Evolutionary conservation across 2,797 vertebrate genomes (phyloP), one percentile per base, ranked within the genome.

Genomic region (Ptychadena robeensis): DNA sequence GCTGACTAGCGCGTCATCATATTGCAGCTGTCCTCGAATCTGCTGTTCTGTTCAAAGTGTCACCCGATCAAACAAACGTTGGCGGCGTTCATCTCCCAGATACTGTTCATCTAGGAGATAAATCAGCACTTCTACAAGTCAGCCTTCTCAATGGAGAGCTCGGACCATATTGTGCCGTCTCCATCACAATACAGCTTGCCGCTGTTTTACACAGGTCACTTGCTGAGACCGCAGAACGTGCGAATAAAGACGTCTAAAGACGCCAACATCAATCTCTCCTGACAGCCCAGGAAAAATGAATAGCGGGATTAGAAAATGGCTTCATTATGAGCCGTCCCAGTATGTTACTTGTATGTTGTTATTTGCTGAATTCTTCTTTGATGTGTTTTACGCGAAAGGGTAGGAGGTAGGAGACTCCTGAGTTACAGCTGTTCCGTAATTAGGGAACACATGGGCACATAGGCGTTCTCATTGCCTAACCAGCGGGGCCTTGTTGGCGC

Each of bases 41-140:
- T 69, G 77, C 82, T 75, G 82, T 61, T 75, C 77, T 85, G 71
- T 53, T 67, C 32, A 75, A 85, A 64, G 71, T 80, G 65, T 80
- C 71, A 85, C 28, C 70, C 32, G 15, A 68, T 57, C 40, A 75
- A 75, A 80, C 28, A 86, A 90, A 83, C 86, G 77, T 79, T 86
- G 75, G 34, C 86, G 37, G 76, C 89, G 59, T 61, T 61, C 59
- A 25, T 89, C 85, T 86, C 69, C 87, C 87, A 74, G 32, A 68
- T 12, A 57, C 15, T 85, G 79, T 82, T 88, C 69, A 89, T 61
- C 82, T 79, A 30, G 67, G 75, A 87, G 73, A 77, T 85, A 87
- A 87, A 80, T 85, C 65, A 86, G 86, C 9, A 4, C 9, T 27
- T 70, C 87, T 89, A 87, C 82, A 86, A 81, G 87, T 65, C 32